phyloP scores from a whole-genome alignment of 2,888 invertebrate genomes.

The Ennomos quercinarius region DNA sequence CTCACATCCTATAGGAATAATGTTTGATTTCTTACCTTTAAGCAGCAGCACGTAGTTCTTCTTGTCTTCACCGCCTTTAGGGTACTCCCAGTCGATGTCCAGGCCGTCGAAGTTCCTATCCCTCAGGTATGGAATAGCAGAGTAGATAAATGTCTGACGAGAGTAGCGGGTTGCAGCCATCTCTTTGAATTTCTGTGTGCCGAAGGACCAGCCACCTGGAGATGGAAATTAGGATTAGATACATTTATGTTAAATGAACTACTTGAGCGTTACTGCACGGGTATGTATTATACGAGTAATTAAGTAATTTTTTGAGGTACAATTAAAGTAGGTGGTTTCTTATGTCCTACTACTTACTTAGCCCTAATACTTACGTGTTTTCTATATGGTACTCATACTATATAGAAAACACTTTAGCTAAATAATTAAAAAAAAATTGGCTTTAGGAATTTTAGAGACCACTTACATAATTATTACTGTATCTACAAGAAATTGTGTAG shows the following conservation, averaged over 20 bases:
- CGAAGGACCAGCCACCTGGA: conserved; percentile 97
- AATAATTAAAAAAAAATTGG: too few species aligned
- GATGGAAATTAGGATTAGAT: conserved; percentile 9
- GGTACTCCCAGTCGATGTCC: conserved; percentile 97
- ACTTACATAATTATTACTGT: too few species aligned
- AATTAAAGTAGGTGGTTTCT: too few species aligned
- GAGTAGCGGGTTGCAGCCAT: conserved; percentile 94
- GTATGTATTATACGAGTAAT: too few species aligned
- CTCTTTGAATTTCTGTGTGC: conserved; percentile 98
- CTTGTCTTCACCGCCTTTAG: conserved; percentile 96
- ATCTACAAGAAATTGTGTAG: too few species aligned
- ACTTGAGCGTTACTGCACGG: too few species aligned
- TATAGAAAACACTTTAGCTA: too few species aligned
- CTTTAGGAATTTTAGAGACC: too few species aligned
- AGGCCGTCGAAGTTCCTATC: conserved; percentile 95
- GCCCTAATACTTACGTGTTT: too few species aligned
- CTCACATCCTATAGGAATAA: background rate
- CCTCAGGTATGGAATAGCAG: conserved; percentile 95
- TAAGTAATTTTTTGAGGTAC: too few species aligned
- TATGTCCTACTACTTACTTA: too few species aligned
- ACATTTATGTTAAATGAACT: background rate
- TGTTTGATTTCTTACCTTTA: conserved; percentile 93
- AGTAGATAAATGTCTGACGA: conserved; percentile 97
- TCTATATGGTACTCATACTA: too few species aligned
- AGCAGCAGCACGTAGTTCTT: conserved; percentile 95